Base-by-base conservation (phyloP, 2,888 invertebrate species). In the Fragum whitleyi region DNA sequence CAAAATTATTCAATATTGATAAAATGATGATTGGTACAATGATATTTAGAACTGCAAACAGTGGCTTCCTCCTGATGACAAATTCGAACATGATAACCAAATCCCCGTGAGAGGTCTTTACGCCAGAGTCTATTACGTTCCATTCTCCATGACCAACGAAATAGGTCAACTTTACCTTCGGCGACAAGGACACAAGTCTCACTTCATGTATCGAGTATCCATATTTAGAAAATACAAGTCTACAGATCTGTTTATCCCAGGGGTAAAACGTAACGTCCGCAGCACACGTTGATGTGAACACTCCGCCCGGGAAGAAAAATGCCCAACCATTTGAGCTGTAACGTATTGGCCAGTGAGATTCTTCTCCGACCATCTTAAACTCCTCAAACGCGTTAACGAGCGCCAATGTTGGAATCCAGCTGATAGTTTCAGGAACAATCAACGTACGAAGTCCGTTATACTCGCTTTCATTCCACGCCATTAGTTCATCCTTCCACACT, bases 31-130 rank as follows among this genome's bases (percentile, higher is more conserved):
- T 57, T n/a, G 57, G 57, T 21, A 57, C 14, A 5, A 57, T 57
- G 26, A 57, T 57, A 23, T 57, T 57, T 2, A 57, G 9, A 26
- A 57, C 21, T 1, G 26, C 57, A 57, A 57, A 57, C 23, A 57
- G 11, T 26, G 57, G 57, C 14, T 57, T 57, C 5, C 57, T 11
- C 23, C 23, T 57, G 23, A 57, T 26, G 11, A 19, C 23, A 57
- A 57, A 57, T 57, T 26, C 26, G 23, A 57, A 57, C 57, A 57
- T 57, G n/a, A 57, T 57, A 7, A 57, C 57, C 5, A 57, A n/a
- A 23, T 57, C 57, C 11, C 26, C 26, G 26, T 7, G 26, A 57
- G 26, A 7, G 11, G 23, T 23, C 26, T 57, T 26, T 23, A 57
- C 57, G 21, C 23, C 26, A n/a, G 57, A 23, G 23, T 57, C 23